Conservation (phyloP, 2,888 invertebrate species). For the Acronicta psi region DNA sequence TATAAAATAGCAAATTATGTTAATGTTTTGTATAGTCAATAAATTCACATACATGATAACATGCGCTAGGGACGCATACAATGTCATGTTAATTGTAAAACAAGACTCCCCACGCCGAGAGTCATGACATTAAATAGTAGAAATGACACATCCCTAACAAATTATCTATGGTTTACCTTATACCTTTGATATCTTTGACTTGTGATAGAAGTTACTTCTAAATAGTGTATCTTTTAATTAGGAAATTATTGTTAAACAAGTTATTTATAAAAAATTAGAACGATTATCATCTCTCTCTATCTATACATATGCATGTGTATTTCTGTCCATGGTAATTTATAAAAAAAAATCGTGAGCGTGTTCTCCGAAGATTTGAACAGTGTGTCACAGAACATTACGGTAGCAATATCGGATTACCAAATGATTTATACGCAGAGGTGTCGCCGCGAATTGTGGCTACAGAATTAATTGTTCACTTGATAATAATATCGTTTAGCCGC, state of each 20-base stretch:
- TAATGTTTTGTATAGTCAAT: constrained; percentile 30
- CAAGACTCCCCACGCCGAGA: constrained; percentile 46
- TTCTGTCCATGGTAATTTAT: too few relatives aligned
- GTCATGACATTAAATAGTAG: constrained; percentile 43
- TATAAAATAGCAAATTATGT: constrained; percentile 22
- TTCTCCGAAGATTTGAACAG: constrained; percentile 19
- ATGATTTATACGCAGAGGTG: constrained; percentile 76
- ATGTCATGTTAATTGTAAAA: constrained; percentile 53
- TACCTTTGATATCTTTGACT: constrained; percentile 14
- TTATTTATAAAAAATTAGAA: too few relatives aligned
- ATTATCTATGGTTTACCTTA: constrained; percentile 34
- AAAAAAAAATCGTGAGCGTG: constrained; percentile 2
- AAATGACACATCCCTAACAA: constrained; percentile 46
- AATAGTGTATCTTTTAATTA: too few relatives aligned
- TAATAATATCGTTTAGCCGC: constrained; percentile 69
- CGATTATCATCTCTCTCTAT: too few relatives aligned
- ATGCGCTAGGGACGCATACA: constrained; percentile 21
- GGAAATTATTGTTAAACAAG: too few relatives aligned
- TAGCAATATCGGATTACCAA: constrained; percentile 72
- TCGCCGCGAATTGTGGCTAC: constrained; percentile 60
- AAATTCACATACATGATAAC: constrained; percentile 41
- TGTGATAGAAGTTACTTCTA: not conserved
- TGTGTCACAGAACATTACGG: constrained; percentile 59
- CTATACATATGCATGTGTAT: too few relatives aligned
- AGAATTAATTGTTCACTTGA: constrained; percentile 73